phyloP scores from a whole-genome alignment of 2,888 invertebrate species.

The Holacanthella duospinosa region DNA sequence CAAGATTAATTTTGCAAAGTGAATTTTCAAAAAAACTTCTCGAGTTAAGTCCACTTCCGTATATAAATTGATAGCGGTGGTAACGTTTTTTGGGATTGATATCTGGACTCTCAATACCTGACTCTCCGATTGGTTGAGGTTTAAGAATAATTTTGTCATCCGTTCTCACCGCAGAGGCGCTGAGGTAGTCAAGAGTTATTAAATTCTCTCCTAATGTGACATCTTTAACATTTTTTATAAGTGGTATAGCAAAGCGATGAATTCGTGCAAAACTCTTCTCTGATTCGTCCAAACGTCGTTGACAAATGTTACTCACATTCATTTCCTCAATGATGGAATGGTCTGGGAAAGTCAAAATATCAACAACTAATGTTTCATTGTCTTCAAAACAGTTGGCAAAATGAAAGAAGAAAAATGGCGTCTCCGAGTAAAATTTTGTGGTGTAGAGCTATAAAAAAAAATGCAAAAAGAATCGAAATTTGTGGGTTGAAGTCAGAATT shows the following conservation, averaged over 20 bases:
- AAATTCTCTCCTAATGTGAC: slow-evolving; percentile 33
- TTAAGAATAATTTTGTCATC: slow-evolving; percentile 39
- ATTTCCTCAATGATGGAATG: neutral
- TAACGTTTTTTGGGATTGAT: slow-evolving; percentile 42
- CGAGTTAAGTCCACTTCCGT: slow-evolving; percentile 40
- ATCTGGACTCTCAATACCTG: slow-evolving; percentile 45
- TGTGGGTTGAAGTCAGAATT: neutral
- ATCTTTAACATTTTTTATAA: slow-evolving; percentile 22
- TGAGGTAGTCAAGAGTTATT: slow-evolving; percentile 38
- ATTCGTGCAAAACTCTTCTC: slow-evolving; percentile 20
- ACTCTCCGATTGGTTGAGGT: slow-evolving; percentile 36
- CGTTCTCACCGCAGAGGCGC: slow-evolving; percentile 41
- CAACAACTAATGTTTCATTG: slow-evolving; percentile 33
- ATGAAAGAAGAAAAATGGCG: slow-evolving; percentile 47
- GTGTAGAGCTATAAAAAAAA: slow-evolving; percentile 24
- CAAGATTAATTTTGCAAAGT: slow-evolving; percentile 24
- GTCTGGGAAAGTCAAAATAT: neutral
- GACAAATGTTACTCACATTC: neutral
- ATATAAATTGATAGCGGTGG: slow-evolving; percentile 44
- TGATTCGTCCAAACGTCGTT: slow-evolving; percentile 4
- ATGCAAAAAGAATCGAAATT: too few species aligned
- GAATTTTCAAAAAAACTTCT: slow-evolving; percentile 23
- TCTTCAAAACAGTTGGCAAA: slow-evolving; percentile 47
- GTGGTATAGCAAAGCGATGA: slow-evolving; percentile 31
- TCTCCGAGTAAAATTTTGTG: slow-evolving; percentile 41